phyloP scores from a whole-genome alignment of 1,140 invertebrate species.

The Drosophila ironensis region DNA sequence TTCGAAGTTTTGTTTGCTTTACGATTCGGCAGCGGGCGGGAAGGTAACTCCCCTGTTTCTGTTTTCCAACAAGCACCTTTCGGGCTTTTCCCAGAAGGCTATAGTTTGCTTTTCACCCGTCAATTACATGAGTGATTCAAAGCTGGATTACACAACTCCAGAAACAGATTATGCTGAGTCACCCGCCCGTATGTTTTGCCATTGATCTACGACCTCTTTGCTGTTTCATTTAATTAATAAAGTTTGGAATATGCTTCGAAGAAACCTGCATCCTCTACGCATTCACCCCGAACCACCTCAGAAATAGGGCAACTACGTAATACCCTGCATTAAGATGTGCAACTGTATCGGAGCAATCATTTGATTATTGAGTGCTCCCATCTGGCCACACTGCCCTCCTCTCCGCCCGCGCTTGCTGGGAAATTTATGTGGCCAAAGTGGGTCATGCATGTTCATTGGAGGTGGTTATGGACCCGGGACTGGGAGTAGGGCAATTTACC shows the following conservation, averaged over 20 bases:
- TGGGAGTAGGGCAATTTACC: slow-evolving; percentile 51
- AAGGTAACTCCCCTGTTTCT: not conserved
- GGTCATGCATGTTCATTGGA: slow-evolving; percentile 57
- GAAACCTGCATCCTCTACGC: too few relatives aligned
- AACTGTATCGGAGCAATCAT: slow-evolving; percentile 45
- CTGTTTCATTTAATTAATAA: slow-evolving; percentile 21
- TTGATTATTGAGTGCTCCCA: slow-evolving; percentile 47
- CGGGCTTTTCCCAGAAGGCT: not conserved
- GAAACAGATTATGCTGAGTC: not conserved
- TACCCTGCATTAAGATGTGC: slow-evolving; percentile 14
- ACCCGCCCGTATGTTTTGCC: slow-evolving; percentile 1
- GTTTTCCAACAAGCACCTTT: not conserved
- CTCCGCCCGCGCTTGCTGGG: slow-evolving; percentile 9
- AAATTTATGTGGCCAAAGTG: slow-evolving; percentile 60
- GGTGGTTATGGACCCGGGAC: slow-evolving; percentile 19
- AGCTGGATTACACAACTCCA: too few relatives aligned
- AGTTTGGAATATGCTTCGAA: too few relatives aligned
- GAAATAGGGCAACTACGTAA: slow-evolving; percentile 13
- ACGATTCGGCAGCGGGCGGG: slow-evolving; percentile 2
- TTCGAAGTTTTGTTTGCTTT: not conserved
- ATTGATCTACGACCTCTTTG: slow-evolving; percentile 15
- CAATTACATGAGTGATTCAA: too few relatives aligned
- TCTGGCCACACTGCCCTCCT: slow-evolving; percentile 1
- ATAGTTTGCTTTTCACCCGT: slow-evolving; percentile 6
- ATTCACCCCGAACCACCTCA: not conserved